Conservation (phyloP, 2,888 invertebrate genomes). For the Drosophila acutilabella region DNA sequence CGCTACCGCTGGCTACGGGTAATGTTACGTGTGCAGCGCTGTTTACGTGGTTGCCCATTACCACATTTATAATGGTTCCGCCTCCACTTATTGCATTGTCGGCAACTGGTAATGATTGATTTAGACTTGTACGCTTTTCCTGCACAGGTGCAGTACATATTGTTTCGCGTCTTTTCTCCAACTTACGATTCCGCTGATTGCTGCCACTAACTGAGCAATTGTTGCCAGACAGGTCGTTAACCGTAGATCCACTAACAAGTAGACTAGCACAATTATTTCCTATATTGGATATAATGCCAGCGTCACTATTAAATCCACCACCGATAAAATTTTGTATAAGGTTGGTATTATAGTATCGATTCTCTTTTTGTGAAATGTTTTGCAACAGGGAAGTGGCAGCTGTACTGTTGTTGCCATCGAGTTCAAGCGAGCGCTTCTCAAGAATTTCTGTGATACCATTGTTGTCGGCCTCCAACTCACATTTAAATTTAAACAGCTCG, state of each 20-base stretch:
- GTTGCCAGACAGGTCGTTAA: constrained; percentile 36
- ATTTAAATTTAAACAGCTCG: constrained; percentile 98
- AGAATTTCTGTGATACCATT: constrained; percentile 98
- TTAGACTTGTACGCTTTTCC: constrained; percentile 83
- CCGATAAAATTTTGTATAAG: constrained; percentile 34
- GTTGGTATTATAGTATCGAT: constrained; percentile 87
- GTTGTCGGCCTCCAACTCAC: constrained; percentile 99
- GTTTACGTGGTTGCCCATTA: constrained; percentile 47
- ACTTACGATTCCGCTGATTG: constrained; percentile 86
- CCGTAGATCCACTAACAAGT: constrained; percentile 32
- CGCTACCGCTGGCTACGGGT: constrained; percentile 64
- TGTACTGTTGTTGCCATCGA: constrained; percentile 87
- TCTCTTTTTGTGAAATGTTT: constrained; percentile 92
- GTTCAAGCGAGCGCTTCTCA: constrained; percentile 96
- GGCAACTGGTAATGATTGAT: constrained; percentile 59
- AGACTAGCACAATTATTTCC: constrained; percentile 53
- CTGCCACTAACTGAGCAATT: constrained; percentile 20
- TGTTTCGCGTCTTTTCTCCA: constrained; percentile 92
- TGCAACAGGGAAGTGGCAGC: constrained; percentile 85
- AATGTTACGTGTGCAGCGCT: constrained; percentile 62
- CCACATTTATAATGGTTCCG: constrained; percentile 19
- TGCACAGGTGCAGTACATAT: constrained; percentile 85
- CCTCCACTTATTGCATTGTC: constrained; percentile 1
- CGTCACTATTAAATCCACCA: constrained; percentile 46
- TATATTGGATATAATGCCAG: constrained; percentile 65